These are phyloP conservation scores for Peromyscus attwateri DNA, from an alignment of 2,797 vertebrate genomes.

Conservation along the genomic window DNA sequence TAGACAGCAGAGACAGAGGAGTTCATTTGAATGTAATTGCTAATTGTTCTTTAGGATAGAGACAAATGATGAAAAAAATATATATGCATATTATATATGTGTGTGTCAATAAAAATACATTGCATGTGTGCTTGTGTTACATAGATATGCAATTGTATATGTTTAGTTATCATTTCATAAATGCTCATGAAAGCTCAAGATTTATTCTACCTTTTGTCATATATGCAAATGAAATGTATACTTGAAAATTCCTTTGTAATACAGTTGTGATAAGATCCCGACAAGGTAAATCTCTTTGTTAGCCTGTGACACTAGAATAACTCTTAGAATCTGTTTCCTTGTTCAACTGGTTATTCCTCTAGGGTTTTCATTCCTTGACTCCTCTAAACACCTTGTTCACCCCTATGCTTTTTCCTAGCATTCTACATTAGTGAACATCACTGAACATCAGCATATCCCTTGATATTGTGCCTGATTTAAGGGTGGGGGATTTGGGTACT, in stretches of 20 bases:
- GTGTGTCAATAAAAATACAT: neutral
- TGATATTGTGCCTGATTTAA: neutral
- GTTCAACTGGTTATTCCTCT: neutral
- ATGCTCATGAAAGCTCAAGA: slow-evolving; percentile 9
- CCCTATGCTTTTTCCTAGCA: neutral
- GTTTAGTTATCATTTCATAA: neutral
- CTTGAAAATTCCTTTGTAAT: slow-evolving; percentile 2
- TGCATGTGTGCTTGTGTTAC: neutral
- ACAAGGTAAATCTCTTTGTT: neutral
- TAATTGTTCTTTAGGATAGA: slow-evolving; percentile 15
- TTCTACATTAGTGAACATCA: neutral
- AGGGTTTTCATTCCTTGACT: neutral
- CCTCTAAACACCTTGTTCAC: neutral
- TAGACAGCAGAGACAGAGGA: neutral
- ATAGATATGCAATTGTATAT: neutral
- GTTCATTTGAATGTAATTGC: neutral
- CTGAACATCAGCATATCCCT: neutral
- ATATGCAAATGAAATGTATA: neutral
- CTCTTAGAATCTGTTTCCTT: neutral
- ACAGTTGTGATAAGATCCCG: neutral
- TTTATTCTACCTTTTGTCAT: neutral
- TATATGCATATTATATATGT: no score
- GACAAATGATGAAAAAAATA: neutral
- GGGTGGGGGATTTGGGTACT: no score
- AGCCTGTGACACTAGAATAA: neutral